A percentile compares a stretch with the other conserved stretches of the same genome.
phyloP scores from a whole-genome alignment of 2,797 vertebrate genomes.

The Chromobotia macracanthus region DNA sequence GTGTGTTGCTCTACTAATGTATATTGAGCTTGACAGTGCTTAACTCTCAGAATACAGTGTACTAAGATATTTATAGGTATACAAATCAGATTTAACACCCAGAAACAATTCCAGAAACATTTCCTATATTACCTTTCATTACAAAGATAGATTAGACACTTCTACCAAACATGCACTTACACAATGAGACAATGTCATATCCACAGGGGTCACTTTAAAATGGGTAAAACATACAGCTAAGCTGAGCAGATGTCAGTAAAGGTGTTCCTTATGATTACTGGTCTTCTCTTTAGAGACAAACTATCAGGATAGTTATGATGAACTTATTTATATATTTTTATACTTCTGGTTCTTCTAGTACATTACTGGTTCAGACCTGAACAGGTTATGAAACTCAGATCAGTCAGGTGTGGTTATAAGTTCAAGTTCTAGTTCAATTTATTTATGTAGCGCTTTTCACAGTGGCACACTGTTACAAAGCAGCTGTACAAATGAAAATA shows the following conservation, averaged over 20 bases:
- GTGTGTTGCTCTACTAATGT: not conserved
- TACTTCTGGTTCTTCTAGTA: too few species aligned
- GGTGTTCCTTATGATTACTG: too few species aligned
- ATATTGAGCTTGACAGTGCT: not conserved
- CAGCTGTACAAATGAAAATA: too few species aligned
- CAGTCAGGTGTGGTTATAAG: not conserved
- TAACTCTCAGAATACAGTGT: not conserved
- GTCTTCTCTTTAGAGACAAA: not conserved
- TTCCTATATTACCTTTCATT: not conserved
- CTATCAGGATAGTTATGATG: not conserved
- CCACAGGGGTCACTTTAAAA: too few species aligned
- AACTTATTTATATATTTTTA: too few species aligned
- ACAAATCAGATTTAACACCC: not conserved
- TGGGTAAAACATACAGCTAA: too few species aligned
- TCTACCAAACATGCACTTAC: too few species aligned
- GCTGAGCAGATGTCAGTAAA: too few species aligned
- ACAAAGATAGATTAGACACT: not conserved
- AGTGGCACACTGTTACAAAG: too few species aligned
- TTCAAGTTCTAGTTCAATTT: too few species aligned
- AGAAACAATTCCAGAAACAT: not conserved
- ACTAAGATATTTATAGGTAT: not conserved
- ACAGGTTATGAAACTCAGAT: slow-evolving; percentile 4
- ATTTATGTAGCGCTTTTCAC: too few species aligned
- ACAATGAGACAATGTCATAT: too few species aligned
- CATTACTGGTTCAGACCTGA: slow-evolving; percentile 18